Evolutionary conservation across 2,888 invertebrate species (phyloP).

Genomic region (Morpho deidamia): DNA sequence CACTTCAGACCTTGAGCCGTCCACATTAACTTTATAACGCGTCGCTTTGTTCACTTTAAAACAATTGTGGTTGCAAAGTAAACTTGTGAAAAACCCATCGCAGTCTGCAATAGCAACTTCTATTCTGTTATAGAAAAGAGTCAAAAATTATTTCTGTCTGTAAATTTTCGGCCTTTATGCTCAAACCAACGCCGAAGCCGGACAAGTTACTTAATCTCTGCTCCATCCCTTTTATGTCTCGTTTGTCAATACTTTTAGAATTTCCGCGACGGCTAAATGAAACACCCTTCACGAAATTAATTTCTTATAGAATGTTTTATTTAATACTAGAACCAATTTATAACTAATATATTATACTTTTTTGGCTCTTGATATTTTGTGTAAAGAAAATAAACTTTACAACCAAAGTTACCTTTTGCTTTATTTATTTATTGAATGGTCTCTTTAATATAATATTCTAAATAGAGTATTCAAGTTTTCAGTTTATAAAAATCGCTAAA

Average conservation of each 20-base stretch:
- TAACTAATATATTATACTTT: too few relatives aligned
- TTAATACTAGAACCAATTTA: too few relatives aligned
- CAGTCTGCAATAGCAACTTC: conserved; percentile 39
- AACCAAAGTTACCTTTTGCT: too few relatives aligned
- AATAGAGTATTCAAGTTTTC: too few relatives aligned
- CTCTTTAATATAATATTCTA: too few relatives aligned
- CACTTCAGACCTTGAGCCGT: conserved; percentile 34
- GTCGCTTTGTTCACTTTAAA: conserved; percentile 39
- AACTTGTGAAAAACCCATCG: conserved; percentile 53
- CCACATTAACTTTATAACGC: conserved; percentile 43
- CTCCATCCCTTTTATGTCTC: conserved; percentile 51
- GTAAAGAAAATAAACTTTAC: too few relatives aligned
- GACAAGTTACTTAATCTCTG: conserved; percentile 64
- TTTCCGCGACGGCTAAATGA: conserved; percentile 36
- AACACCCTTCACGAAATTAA: too few relatives aligned
- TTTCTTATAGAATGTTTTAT: too few relatives aligned
- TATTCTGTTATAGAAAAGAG: conserved; percentile 48
- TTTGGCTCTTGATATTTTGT: too few relatives aligned
- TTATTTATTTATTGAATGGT: too few relatives aligned
- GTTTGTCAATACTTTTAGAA: conserved; percentile 63
- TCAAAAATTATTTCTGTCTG: conserved; percentile 58
- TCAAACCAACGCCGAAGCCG: conserved; percentile 50
- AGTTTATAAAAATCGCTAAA: too few relatives aligned
- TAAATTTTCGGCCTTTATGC: conserved; percentile 58
- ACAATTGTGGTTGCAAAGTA: conserved; percentile 45